Evolutionary conservation across 2,888 invertebrate species (phyloP), one percentile per base, ranked within the genome.

Genomic region (Caenorhabditis uteleia): DNA sequence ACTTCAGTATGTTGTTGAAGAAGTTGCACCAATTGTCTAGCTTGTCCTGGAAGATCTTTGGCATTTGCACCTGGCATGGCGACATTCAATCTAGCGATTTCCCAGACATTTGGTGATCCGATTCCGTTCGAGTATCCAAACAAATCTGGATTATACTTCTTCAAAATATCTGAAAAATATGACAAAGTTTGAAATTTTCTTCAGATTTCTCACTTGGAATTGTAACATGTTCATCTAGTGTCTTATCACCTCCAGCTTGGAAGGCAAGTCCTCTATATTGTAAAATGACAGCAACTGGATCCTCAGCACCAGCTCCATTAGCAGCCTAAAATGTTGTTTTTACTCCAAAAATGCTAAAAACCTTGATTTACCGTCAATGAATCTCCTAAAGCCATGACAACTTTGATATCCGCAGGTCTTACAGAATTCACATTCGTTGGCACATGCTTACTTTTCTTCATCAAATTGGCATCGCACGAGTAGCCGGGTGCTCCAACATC

Each of bases 111-210:
- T 12, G 70, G 62, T 4, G 74, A 66, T 8, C 77, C 90, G 0
- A 89, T 89, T 50, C 90, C 90, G 0, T 88, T 89, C 20, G 90
- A 89, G 82, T 88, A 90, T 0, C 90, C 90, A 1, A 87, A 88
- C 46, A 91, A 79, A 47, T 87, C 85, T 0, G 89, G 88, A 82
- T 90, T 90, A 85, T 88, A 90, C 84, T 89, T 89, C 86, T 89
- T 88, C 47, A 91, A 84, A 77, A 91, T 89, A 80, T 91, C 78
- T 78, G 53, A 39, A 70, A 18, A 38, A 23, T 10, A 33, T 23
- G 16, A 50, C 31, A 12, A 38, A 10, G 21, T 45, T 60, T 20
- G 4, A 12, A 59, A 57, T 7, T 14, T 12, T 21, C 18, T 8
- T 10, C 7, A 26, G 16, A 42, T n/a, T 29, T 29, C 70, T 36